Percentiles rank a stretch among this genome's conserved stretches.
phyloP scores from a whole-genome alignment of 2,797 vertebrate genomes.

The Cercopithecus petaurista region DNA sequence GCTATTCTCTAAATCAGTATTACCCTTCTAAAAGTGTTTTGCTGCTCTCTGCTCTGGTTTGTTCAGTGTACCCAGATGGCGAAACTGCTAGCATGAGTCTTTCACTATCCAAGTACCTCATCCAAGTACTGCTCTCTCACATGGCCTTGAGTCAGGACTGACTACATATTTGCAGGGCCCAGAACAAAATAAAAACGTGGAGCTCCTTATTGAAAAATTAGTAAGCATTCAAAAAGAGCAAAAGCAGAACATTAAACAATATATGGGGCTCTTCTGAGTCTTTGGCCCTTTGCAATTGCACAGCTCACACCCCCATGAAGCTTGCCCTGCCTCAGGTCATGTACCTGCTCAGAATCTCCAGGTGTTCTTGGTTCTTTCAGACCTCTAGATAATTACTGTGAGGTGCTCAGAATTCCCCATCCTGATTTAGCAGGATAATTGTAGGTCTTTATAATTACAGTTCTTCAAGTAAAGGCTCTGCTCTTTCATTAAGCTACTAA shows the following conservation, averaged over 20 bases:
- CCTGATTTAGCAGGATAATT: constrained; percentile 73
- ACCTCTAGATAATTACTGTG: constrained; percentile 62
- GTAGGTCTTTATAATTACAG: constrained; percentile 75
- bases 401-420: constrained; percentile 70
- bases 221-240: constrained; percentile 12
- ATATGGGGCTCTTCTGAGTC: not conserved
- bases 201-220: not conserved
- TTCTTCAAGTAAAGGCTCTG: constrained; percentile 60
- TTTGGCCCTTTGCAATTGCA: not conserved
- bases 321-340: constrained; percentile 46
- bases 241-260: constrained; percentile 33
- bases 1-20: constrained; percentile 7
- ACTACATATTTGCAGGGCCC: not conserved
- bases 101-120: constrained; percentile 24
- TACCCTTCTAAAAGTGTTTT: not conserved
- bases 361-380: constrained; percentile 63
- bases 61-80: not conserved
- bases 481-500: constrained; percentile 75
- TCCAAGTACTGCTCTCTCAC: not conserved
- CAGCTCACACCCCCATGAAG: not conserved
- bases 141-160: not conserved
- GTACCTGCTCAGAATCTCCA: constrained; percentile 48
- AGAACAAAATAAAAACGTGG: constrained; percentile 30
- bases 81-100: not conserved
- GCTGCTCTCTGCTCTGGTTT: not conserved